Evolutionary conservation across 1,140 invertebrate species (phyloP).

Genomic region (Orchestia grillus): DNA sequence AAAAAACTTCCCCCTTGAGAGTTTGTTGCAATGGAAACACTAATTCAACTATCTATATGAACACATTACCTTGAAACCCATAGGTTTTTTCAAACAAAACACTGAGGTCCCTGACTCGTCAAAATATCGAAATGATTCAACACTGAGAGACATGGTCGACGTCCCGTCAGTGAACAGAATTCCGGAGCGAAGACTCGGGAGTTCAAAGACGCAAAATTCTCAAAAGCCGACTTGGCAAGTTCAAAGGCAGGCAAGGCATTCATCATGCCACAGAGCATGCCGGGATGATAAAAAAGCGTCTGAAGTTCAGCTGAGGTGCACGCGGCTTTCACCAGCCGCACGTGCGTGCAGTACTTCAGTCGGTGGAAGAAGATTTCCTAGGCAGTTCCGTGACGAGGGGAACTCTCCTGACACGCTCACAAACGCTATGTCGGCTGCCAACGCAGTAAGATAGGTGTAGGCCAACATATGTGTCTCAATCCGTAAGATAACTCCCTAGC

Average conservation of each 20-base stretch:
- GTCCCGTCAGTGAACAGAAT: background rate
- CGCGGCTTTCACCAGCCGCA: background rate
- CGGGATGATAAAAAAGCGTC: background rate
- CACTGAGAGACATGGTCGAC: background rate
- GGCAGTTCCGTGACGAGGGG: background rate
- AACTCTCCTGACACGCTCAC: background rate
- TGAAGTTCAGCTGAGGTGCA: background rate
- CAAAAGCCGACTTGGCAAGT: background rate
- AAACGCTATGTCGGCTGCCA: background rate
- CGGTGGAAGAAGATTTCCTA: background rate
- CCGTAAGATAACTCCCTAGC: background rate
- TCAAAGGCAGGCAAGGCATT: background rate
- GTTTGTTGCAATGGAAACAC: background rate
- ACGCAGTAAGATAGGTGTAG: background rate
- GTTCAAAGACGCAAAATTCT: background rate
- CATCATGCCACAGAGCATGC: background rate
- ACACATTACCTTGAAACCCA: background rate
- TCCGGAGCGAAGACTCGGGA: background rate
- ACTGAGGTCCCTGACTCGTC: background rate
- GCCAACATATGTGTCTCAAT: background rate
- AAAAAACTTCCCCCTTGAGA: background rate
- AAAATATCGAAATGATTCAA: slow-evolving; percentile 3
- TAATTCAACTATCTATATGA: background rate
- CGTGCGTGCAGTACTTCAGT: background rate
- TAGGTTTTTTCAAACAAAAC: background rate